These are phyloP conservation scores for Parthenolecanium corni DNA, from an alignment of 2,888 invertebrate genomes.

Conservation along the genomic window DNA sequence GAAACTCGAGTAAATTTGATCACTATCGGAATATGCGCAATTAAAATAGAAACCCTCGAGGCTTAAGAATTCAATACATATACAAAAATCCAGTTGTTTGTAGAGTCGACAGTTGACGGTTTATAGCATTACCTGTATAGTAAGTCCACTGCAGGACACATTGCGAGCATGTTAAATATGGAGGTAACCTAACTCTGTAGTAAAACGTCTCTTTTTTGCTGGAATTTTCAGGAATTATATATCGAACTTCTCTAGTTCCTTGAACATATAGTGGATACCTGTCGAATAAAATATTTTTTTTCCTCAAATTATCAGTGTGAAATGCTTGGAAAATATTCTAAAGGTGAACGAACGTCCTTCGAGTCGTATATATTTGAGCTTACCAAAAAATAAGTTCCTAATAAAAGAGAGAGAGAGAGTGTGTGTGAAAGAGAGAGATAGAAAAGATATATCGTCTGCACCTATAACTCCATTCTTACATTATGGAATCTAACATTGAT, in stretches of 20 bases:
- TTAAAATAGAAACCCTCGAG: background rate
- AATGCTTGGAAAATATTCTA: no score
- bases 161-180: constrained; percentile 72
- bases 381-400: no score
- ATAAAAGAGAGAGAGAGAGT: no score
- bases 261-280: constrained; percentile 62
- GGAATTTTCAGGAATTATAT: constrained; percentile 58
- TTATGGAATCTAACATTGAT: no score
- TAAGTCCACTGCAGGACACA: constrained; percentile 92
- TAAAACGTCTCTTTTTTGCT: constrained; percentile 51
- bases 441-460: no score
- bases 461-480: no score
- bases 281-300: constrained; percentile 32
- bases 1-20: no score
- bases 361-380: no score
- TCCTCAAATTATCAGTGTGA: no score
- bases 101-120: background rate
- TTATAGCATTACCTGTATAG: constrained; percentile 53
- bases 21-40: background rate
- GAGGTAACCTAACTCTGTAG: constrained; percentile 65
- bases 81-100: background rate
- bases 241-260: constrained; percentile 59
- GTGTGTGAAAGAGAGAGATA: no score
- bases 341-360: no score
- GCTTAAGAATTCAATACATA: background rate